These are phyloP conservation scores for Pandemis corylana DNA, from an alignment of 2,888 invertebrate species.

Conservation along the genomic window DNA sequence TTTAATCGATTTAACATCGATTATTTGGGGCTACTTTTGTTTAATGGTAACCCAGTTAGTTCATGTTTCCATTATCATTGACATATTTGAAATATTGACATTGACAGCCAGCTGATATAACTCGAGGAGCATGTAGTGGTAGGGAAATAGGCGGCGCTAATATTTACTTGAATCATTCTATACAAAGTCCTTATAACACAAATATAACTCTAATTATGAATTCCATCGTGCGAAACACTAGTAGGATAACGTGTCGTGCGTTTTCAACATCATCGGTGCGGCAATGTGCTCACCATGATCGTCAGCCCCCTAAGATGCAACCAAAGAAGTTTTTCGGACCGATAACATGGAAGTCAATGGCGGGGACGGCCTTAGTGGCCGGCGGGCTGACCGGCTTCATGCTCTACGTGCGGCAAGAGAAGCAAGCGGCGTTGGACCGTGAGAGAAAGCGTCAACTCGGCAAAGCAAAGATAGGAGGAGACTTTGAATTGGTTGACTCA, in stretches of 20 bases:
- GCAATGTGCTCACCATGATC: slow-evolving; percentile 53
- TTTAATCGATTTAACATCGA: not conserved
- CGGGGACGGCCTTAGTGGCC: slow-evolving; percentile 87
- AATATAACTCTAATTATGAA: slow-evolving; percentile 61
- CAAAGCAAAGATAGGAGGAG: slow-evolving; percentile 96
- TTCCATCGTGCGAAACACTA: slow-evolving; percentile 62
- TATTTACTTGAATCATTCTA: slow-evolving; percentile 27
- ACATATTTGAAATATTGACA: not conserved
- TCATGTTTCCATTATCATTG: slow-evolving; percentile 1
- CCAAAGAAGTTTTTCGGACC: slow-evolving; percentile 81
- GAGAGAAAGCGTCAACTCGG: slow-evolving; percentile 93
- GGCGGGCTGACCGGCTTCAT: slow-evolving; percentile 88
- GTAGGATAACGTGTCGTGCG: slow-evolving; percentile 57
- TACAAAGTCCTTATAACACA: slow-evolving; percentile 11
- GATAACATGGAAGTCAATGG: slow-evolving; percentile 93
- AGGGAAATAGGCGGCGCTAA: slow-evolving; percentile 26
- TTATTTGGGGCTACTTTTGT: not conserved
- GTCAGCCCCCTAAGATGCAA: slow-evolving; percentile 63
- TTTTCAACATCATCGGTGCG: slow-evolving; percentile 67
- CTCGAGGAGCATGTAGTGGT: slow-evolving; percentile 26
- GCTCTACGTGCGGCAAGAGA: slow-evolving; percentile 91
- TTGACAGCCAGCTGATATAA: slow-evolving; percentile 31
- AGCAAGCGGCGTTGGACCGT: slow-evolving; percentile 89
- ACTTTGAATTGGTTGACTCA: slow-evolving; percentile 93
- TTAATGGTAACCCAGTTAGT: slow-evolving; percentile 18